Percentiles rank a stretch among this genome's conserved stretches.
These are phyloP conservation scores for Tenthredo scrophulariae DNA, from an alignment of 2,888 invertebrate species.

Conservation along the genomic window DNA sequence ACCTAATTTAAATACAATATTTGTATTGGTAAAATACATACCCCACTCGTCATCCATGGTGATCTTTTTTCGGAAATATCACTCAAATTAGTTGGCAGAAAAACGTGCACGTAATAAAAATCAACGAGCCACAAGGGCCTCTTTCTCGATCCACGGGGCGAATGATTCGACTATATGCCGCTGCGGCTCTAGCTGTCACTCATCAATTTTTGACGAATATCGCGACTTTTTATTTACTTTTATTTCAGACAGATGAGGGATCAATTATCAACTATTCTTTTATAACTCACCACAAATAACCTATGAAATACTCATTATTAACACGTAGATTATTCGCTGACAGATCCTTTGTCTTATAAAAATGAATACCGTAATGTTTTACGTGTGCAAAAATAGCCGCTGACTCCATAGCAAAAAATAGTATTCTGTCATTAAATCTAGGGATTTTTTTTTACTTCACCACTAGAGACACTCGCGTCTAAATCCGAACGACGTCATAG, in stretches of 20 bases:
- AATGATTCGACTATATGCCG: slow-evolving; percentile 36
- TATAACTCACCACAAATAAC: background rate
- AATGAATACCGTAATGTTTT: background rate
- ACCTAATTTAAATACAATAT: slow-evolving; percentile 25
- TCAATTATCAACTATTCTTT: background rate
- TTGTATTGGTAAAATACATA: slow-evolving; percentile 75
- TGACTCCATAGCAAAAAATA: slow-evolving; percentile 30
- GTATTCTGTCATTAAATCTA: slow-evolving; percentile 24
- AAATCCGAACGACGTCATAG: background rate
- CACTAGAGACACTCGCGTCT: no score
- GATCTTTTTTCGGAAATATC: slow-evolving; percentile 41
- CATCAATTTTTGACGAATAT: background rate
- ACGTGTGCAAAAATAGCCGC: slow-evolving; percentile 35
- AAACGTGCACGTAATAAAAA: slow-evolving; percentile 52
- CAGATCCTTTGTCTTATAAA: background rate
- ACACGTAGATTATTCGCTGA: background rate
- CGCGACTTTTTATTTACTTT: background rate
- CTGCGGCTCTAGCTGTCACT: slow-evolving; percentile 36
- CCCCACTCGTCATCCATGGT: slow-evolving; percentile 87
- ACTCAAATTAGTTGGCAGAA: slow-evolving; percentile 11
- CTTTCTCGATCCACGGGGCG: slow-evolving; percentile 29
- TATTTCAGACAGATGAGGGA: background rate
- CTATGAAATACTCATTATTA: background rate
- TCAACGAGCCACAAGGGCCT: slow-evolving; percentile 45
- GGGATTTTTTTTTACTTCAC: background rate